Conservation (phyloP, 2,888 invertebrate species). For the Oconnorella tubifera region DNA sequence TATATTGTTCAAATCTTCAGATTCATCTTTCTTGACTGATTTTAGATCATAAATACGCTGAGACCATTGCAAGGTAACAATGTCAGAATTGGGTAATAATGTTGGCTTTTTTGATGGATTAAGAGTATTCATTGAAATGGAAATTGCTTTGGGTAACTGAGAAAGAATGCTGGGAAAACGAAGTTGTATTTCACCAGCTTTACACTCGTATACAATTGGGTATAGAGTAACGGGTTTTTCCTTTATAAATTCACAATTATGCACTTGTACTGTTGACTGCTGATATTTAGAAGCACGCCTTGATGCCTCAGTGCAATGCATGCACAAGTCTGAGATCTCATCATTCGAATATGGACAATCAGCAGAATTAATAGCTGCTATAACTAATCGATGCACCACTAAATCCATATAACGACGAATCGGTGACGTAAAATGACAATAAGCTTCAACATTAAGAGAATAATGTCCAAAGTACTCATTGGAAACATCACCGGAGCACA, state of each 20-base stretch:
- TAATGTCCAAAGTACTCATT: conserved; percentile 36
- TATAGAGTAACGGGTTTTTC: conserved; percentile 39
- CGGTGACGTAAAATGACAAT: conserved; percentile 45
- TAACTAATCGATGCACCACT: conserved; percentile 44
- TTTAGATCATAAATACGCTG: conserved; percentile 11
- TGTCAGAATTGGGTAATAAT: no score
- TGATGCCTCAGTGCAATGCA: conserved; percentile 23
- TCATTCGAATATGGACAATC: conserved; percentile 39
- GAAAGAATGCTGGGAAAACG: no score
- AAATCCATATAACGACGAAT: conserved; percentile 46
- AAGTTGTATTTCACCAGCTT: not conserved
- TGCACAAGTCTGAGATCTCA: conserved; percentile 38
- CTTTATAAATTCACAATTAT: conserved; percentile 38
- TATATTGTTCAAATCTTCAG: not conserved
- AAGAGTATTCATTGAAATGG: not conserved
- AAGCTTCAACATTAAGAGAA: conserved; percentile 39
- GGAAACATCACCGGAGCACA: conserved; percentile 30
- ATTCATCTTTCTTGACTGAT: not conserved
- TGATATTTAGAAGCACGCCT: conserved; percentile 22
- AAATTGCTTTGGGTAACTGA: no score
- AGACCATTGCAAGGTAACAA: conserved; percentile 4
- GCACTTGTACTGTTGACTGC: conserved; percentile 25
- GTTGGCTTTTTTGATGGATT: conserved; percentile 12
- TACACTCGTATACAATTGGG: conserved; percentile 43
- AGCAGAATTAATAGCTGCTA: conserved; percentile 25